Base-by-base conservation (phyloP, 2,888 invertebrate genomes). In the Panzeria rudis region DNA sequence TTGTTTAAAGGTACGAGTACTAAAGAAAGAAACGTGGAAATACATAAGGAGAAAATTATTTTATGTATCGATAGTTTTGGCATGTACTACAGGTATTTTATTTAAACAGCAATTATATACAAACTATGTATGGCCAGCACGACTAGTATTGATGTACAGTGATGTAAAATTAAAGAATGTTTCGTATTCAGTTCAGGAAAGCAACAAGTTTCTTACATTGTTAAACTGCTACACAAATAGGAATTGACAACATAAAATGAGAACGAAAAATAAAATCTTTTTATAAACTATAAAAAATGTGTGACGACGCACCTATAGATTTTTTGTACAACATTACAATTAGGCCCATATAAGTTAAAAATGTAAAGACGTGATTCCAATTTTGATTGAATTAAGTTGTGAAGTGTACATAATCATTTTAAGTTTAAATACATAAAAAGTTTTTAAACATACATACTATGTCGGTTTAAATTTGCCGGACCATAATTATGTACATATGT, bases 201-300 rank as follows among this genome's bases (percentile, higher is more conserved):
- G 82, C 85, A 85, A 85, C 85, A 85, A 85, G 85, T 85, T 75
- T 54, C 56, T 82, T 61, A 76, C 52, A 61, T 59, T 73, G 56
- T 76, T 76, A 32, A 59, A 62, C 47, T 54, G 47, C 61, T 20
- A 44, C 20, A 54, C 13, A 56, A 66, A 66, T n/a, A 44, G 29
- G 11, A 25, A 64, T 64, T 11, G 29, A 9, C 5, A 17, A 9
- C 25, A 47, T 64, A 25, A 66, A 73, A 52, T 5, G 32, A 59
- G n/a, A 73, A 81, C 52, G 29, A 71, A 38, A 78, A 64, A 41
- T 32, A 54, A 38, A n/a, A 32, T 15, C 5, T 66, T 68, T 29
- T 25, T 52, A 17, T 35, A 52, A 32, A 72, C 3, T 32, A 3
- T 8, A 64, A 66, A 54, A 41, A 41, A 23, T 20, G 44, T 44